These are phyloP conservation scores for Eleginops maclovinus DNA, from an alignment of 2,113 vertebrate species.

Conservation along the genomic window DNA sequence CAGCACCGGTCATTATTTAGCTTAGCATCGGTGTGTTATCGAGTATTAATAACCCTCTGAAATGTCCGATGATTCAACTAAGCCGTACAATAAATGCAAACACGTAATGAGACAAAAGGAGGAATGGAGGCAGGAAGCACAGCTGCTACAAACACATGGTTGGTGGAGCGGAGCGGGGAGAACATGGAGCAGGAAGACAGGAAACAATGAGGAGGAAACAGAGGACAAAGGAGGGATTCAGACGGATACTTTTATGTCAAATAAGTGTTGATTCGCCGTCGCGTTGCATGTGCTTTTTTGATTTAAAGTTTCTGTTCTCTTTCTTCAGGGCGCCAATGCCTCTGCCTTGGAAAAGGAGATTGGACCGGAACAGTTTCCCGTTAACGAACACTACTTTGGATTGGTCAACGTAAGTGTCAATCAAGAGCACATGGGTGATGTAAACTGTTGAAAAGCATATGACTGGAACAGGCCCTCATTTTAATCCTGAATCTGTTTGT, in stretches of 20 bases:
- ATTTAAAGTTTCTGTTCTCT: too few species aligned
- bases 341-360: conserved; percentile 99
- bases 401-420: conserved; percentile 91
- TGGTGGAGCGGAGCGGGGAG: background rate
- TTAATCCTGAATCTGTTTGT: background rate
- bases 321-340: conserved; percentile 92
- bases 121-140: conserved; percentile 2
- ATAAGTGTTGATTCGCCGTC: background rate
- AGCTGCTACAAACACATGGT: conserved; percentile 37
- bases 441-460: background rate
- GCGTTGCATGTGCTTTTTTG: background rate
- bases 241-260: background rate
- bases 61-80: too few species aligned
- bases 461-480: too few species aligned
- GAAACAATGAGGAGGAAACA: conserved; percentile 24
- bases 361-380: conserved; percentile 95
- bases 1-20: too few species aligned
- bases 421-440: background rate
- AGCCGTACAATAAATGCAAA: too few species aligned
- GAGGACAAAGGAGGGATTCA: conserved; percentile 2
- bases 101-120: too few species aligned
- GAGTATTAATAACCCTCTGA: too few species aligned
- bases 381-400: conserved; percentile 96
- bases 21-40: too few species aligned
- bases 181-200: conserved; percentile 11